A percentile compares a stretch with the other conserved stretches of the same genome.
Conservation (phyloP, 1,140 invertebrate genomes). For the Chrysomallon squamiferum region DNA sequence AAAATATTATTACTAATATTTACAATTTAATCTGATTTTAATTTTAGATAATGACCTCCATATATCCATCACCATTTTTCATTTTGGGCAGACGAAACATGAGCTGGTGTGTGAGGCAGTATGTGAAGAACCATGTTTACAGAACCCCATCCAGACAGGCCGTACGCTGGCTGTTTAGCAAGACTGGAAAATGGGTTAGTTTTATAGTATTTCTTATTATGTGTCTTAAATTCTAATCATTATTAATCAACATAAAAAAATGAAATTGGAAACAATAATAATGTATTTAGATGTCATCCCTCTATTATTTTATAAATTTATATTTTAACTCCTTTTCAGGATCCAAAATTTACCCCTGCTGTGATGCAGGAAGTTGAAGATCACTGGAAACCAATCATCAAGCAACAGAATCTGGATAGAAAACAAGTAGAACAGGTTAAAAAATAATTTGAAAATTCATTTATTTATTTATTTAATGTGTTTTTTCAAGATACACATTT, state of each 20-base stretch:
- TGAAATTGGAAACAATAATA: too few species aligned
- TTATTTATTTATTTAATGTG: too few species aligned
- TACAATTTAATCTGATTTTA: too few species aligned
- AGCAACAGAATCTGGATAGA: slow-evolving; percentile 57
- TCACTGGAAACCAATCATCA: slow-evolving; percentile 73
- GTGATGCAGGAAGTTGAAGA: slow-evolving; percentile 75
- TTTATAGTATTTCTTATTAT: neutral
- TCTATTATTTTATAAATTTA: too few species aligned
- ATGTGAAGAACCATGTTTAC: neutral
- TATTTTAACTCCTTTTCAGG: too few species aligned
- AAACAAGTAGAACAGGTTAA: slow-evolving; percentile 14
- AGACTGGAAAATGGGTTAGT: slow-evolving; percentile 29
- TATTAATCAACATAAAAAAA: too few species aligned
- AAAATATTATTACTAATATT: too few species aligned
- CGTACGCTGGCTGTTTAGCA: slow-evolving; percentile 17
- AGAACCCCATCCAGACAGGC: neutral
- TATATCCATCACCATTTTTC: too few species aligned
- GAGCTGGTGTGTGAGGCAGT: slow-evolving; percentile 4
- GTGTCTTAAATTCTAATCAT: neutral
- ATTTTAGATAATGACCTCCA: too few species aligned
- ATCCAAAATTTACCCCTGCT: slow-evolving; percentile 66
- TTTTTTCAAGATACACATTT: too few species aligned
- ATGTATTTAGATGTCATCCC: too few species aligned
- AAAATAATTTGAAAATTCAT: too few species aligned
- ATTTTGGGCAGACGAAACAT: neutral